phyloP scores from a whole-genome alignment of 2,888 invertebrate genomes.

The Arrhopalites spinosus region DNA sequence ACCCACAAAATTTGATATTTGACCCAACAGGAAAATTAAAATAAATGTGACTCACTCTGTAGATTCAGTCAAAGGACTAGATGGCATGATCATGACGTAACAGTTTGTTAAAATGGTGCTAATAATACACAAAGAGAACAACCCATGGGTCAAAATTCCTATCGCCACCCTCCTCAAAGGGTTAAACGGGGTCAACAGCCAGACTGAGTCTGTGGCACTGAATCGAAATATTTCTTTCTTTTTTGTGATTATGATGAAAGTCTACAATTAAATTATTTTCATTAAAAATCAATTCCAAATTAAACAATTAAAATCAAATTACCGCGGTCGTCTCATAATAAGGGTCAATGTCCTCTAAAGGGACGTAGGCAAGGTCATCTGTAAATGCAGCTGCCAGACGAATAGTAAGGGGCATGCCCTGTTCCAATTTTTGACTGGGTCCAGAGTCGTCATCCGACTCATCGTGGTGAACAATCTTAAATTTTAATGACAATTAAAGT shows the following conservation, averaged over 20 bases:
- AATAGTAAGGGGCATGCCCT: constrained; percentile 90
- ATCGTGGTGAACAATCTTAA: no score
- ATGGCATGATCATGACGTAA: constrained; percentile 98
- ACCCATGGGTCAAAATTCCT: constrained; percentile 96
- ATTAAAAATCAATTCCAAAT: no score
- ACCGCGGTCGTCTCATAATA: constrained; percentile 95
- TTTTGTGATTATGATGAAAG: constrained; percentile 97
- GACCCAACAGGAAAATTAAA: no score
- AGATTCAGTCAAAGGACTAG: constrained; percentile 90
- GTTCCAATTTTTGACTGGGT: constrained; percentile 93
- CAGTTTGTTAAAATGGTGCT: constrained; percentile 98
- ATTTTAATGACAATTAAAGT: no score
- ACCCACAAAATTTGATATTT: no score
- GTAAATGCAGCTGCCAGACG: constrained; percentile 93
- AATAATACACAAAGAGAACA: constrained; percentile 97
- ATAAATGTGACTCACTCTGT: constrained; percentile 97
- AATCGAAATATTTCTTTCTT: constrained; percentile 99
- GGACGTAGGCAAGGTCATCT: constrained; percentile 91
- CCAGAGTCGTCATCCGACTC: no score
- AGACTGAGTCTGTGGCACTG: constrained; percentile 94
- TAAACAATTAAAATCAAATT: constrained; percentile 58
- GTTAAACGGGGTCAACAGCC: constrained; percentile 95
- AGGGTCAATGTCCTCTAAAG: constrained; percentile 97
- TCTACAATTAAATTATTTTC: constrained; percentile 74
- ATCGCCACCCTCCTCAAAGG: constrained; percentile 96